phyloP scores from a whole-genome alignment of 2,888 invertebrate species.

The Rhyacophila evoluta region DNA sequence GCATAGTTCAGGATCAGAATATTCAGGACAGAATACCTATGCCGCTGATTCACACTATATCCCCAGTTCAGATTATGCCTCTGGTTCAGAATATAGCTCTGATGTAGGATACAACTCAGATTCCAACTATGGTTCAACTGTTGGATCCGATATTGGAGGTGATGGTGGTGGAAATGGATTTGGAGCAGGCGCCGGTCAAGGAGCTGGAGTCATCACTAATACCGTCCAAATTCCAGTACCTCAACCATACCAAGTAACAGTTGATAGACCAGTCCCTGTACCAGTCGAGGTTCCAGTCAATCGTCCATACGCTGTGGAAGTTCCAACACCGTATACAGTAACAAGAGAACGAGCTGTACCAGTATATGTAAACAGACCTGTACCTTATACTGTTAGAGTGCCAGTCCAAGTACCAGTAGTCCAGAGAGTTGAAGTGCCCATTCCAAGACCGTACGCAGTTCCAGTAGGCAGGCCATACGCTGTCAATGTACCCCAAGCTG shows the following conservation, averaged over 20 bases:
- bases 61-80: not conserved
- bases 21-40: not conserved
- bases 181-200: conserved; percentile 28
- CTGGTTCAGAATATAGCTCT: not conserved
- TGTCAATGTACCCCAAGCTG: conserved; percentile 62
- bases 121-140: conserved; percentile 20
- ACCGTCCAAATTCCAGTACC: conserved; percentile 68
- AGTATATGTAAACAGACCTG: conserved; percentile 49
- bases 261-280: conserved; percentile 66
- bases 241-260: conserved; percentile 67
- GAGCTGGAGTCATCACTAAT: conserved; percentile 60
- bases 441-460: conserved; percentile 65
- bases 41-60: not conserved
- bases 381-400: conserved; percentile 51
- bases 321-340: conserved; percentile 58
- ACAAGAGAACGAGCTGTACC: conserved; percentile 47
- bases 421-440: conserved; percentile 51
- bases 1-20: not conserved
- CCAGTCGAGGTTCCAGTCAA: conserved; percentile 67
- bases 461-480: conserved; percentile 67
- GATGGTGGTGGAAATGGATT: conserved; percentile 23
- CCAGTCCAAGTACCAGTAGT: conserved; percentile 47
- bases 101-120: not conserved
- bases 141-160: not conserved
- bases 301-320: conserved; percentile 68